phyloP scores from a whole-genome alignment of 2,113 vertebrate genomes.

The Blennius ocellaris region DNA sequence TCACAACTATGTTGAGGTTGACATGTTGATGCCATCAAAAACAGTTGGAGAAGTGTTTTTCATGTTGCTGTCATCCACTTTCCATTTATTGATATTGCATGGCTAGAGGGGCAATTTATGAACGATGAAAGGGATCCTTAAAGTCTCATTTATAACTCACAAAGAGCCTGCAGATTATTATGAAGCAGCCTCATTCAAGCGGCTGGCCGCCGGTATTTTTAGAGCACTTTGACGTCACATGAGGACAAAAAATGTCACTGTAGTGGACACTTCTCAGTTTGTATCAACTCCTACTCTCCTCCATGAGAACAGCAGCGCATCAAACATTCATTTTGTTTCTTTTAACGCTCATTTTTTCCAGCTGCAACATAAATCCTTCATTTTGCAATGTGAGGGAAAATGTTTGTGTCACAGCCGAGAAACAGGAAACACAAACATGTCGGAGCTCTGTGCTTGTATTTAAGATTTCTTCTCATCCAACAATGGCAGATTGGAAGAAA shows the following conservation, averaged over 20 bases:
- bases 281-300: background rate
- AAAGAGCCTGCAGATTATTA: background rate
- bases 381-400: slow-evolving; percentile 43
- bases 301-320: background rate
- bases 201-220: slow-evolving; percentile 17
- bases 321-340: background rate
- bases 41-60: background rate
- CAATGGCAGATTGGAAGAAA: too few species aligned
- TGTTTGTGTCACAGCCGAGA: slow-evolving; percentile 18
- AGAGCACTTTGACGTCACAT: slow-evolving; percentile 10
- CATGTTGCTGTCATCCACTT: too few species aligned
- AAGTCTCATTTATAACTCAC: slow-evolving; percentile 5
- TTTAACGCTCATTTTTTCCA: background rate
- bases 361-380: slow-evolving; percentile 30
- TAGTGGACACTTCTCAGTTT: background rate
- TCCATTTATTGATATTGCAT: background rate
- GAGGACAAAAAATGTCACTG: slow-evolving; percentile 1
- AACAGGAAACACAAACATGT: slow-evolving; percentile 39
- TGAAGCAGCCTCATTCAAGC: background rate
- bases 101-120: slow-evolving; percentile 9
- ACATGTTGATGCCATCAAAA: too few species aligned
- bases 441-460: background rate
- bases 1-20: too few species aligned
- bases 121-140: background rate
- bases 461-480: too few species aligned